These are phyloP conservation scores for Petrosia ficiformis DNA, from an alignment of 37 sponge, comb jelly and placozoan genomes.

Conservation along the genomic window DNA sequence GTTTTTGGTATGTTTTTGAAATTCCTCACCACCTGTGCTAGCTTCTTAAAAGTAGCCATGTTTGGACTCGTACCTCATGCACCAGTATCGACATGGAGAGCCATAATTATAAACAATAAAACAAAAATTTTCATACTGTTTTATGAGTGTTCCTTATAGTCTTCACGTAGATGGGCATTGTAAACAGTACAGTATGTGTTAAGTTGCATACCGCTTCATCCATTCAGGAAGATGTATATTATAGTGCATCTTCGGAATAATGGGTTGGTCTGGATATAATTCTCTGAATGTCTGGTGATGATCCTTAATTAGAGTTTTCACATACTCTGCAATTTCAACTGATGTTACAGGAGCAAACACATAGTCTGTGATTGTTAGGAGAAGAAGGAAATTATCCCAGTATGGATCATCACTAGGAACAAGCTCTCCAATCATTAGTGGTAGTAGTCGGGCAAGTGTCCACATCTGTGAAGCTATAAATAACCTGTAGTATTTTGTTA, in stretches of 20 bases:
- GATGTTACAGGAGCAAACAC: conserved; percentile 34
- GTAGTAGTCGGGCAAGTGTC: conserved; percentile 48
- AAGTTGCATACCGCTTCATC: conserved; percentile 36
- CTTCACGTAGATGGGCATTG: too few relatives aligned
- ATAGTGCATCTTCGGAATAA: conserved; percentile 61
- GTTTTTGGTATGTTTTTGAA: conserved; percentile 59
- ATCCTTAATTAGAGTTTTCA: conserved; percentile 13
- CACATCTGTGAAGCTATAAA: conserved; percentile 64
- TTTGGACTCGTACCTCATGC: conserved; percentile 69
- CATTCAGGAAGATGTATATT: conserved; percentile 51
- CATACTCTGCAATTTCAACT: conserved; percentile 1
- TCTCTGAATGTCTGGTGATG: conserved; percentile 30
- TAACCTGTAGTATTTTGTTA: too few relatives aligned
- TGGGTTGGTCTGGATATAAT: conserved; percentile 31
- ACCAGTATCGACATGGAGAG: conserved; percentile 46
- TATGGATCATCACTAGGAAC: conserved; percentile 31
- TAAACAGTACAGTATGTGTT: not conserved
- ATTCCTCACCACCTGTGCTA: conserved; percentile 18
- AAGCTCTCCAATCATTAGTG: conserved; percentile 50
- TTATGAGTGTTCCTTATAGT: too few relatives aligned
- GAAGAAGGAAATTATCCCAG: conserved; percentile 50
- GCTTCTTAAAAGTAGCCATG: conserved; percentile 46
- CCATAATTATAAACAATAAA: conserved; percentile 39
- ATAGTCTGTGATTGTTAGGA: conserved; percentile 35
- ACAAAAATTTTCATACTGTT: not conserved